These are phyloP conservation scores for Drosophila quinaria DNA, from an alignment of 2,888 invertebrate genomes.

Conservation along the genomic window DNA sequence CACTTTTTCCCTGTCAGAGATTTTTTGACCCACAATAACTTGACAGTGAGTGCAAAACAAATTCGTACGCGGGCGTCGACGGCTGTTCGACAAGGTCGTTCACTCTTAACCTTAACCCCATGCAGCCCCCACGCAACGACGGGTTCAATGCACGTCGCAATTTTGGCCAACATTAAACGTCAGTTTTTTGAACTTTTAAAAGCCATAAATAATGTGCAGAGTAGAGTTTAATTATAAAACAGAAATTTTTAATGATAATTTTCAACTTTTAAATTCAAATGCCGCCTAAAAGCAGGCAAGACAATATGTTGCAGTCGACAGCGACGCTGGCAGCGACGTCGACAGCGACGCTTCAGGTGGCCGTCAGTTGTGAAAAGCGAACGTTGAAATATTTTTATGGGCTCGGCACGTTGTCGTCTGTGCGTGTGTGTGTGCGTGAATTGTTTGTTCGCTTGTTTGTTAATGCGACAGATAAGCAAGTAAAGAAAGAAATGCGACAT, in stretches of 20 bases:
- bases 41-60: constrained; percentile 35
- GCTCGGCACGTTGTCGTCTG: constrained; percentile 67
- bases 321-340: constrained; percentile 9
- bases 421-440: neutral
- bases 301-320: constrained; percentile 6
- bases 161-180: constrained; percentile 18
- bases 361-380: constrained; percentile 15
- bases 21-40: constrained; percentile 73
- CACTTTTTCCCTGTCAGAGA: constrained; percentile 42
- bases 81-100: constrained; percentile 60
- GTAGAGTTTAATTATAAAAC: constrained; percentile 7
- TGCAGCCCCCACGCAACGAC: constrained; percentile 16
- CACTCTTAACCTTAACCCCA: constrained; percentile 72
- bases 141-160: constrained; percentile 58
- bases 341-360: constrained; percentile 36
- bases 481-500: constrained; percentile 65
- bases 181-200: constrained; percentile 61
- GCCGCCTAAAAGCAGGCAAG: constrained; percentile 61
- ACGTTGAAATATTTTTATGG: constrained; percentile 67
- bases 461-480: constrained; percentile 54
- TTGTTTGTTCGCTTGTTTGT: constrained; percentile 48
- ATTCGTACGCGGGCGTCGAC: constrained; percentile 44
- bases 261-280: neutral
- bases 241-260: constrained; percentile 16
- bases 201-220: constrained; percentile 25